A percentile compares a stretch with the other conserved stretches of the same genome.
phyloP scores from a whole-genome alignment of 1,140 invertebrate genomes.

The Drosophila bipectinata region DNA sequence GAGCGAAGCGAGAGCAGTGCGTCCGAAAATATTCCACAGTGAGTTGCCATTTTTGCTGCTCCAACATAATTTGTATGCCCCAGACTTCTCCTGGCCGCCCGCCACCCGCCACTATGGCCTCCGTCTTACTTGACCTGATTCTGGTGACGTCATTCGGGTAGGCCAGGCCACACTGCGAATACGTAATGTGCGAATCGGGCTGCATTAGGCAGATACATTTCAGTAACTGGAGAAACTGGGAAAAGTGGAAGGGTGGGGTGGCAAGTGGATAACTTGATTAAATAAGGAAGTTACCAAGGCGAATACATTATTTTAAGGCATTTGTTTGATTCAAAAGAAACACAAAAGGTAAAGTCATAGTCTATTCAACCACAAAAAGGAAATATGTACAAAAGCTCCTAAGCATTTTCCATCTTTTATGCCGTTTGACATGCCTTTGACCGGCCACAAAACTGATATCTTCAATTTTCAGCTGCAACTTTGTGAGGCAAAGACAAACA shows the following conservation, averaged over 20 bases:
- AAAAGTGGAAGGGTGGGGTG: background rate
- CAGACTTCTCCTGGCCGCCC: constrained; percentile 1
- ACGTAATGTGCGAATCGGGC: constrained; percentile 51
- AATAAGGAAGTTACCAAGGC: constrained; percentile 17
- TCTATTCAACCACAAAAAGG: constrained; percentile 2
- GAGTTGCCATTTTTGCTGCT: constrained; percentile 73
- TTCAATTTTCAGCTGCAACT: constrained; percentile 51
- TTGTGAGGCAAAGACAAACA: background rate
- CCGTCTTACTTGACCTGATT: constrained; percentile 65
- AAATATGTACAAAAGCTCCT: background rate
- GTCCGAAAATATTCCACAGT: constrained; percentile 56
- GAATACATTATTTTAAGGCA: constrained; percentile 21
- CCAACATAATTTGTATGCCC: constrained; percentile 62
- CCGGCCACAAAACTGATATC: constrained; percentile 37
- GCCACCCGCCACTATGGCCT: background rate
- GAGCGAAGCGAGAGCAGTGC: background rate
- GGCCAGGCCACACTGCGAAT: constrained; percentile 43
- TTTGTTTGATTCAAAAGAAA: constrained; percentile 10
- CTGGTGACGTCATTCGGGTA: constrained; percentile 69
- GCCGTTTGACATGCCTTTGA: constrained; percentile 27
- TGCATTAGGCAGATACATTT: constrained; percentile 32
- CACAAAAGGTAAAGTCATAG: constrained; percentile 14
- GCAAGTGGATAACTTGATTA: constrained; percentile 38
- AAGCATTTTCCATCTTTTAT: constrained; percentile 4
- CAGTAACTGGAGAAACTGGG: constrained; percentile 3